phyloP scores from a whole-genome alignment of 1,140 invertebrate species.

The Drosophila novamexicana region DNA sequence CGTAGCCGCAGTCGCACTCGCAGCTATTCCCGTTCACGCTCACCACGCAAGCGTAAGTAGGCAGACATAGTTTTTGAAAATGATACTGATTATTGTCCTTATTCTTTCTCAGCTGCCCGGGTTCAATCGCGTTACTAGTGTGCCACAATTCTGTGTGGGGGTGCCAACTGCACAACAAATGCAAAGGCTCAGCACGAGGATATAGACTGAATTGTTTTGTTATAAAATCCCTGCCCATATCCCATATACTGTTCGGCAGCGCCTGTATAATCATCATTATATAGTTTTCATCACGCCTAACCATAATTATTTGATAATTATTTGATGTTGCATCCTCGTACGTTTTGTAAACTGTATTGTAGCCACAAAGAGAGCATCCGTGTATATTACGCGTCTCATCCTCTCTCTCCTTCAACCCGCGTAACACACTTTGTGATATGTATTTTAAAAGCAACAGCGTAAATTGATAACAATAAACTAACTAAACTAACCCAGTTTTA shows the following conservation, averaged over 20 bases:
- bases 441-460: constrained; percentile 52
- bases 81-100: too few species aligned
- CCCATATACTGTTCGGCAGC: constrained; percentile 5
- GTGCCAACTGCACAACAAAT: constrained; percentile 4
- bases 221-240: constrained; percentile 5
- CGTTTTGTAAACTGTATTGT: constrained; percentile 34
- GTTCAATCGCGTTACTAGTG: constrained; percentile 53
- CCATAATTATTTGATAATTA: constrained; percentile 31
- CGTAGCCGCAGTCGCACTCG: constrained; percentile 40
- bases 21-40: constrained; percentile 56
- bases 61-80: background rate
- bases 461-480: constrained; percentile 44
- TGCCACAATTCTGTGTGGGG: background rate
- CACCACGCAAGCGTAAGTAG: constrained; percentile 53
- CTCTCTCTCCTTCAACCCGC: constrained; percentile 1
- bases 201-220: constrained; percentile 42
- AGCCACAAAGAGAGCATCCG: constrained; percentile 28
- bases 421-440: constrained; percentile 68
- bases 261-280: constrained; percentile 1
- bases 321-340: constrained; percentile 31
- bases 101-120: constrained; percentile 21
- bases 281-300: constrained; percentile 14
- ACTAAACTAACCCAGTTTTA: constrained; percentile 40
- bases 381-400: constrained; percentile 17
- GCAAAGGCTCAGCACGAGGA: constrained; percentile 18